Conservation (phyloP, 2,888 invertebrate genomes). For the Orthonychiurus folsomi region DNA sequence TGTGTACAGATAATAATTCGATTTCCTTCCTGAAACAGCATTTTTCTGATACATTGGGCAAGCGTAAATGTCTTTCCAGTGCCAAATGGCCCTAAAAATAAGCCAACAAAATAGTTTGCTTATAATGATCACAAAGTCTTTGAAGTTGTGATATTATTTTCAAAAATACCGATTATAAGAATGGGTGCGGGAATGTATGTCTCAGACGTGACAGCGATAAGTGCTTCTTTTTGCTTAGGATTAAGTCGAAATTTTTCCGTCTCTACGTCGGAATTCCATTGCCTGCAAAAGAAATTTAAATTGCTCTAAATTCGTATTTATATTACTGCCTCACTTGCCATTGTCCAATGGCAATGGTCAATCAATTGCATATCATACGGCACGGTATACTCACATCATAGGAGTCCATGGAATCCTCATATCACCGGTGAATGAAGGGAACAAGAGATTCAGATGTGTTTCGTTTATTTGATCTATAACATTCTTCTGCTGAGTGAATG, state of each 20-base stretch:
- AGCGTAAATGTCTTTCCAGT: slow-evolving; percentile 79
- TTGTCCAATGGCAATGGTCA: too few species aligned
- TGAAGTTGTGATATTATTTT: too few species aligned
- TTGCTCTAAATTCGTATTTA: too few species aligned
- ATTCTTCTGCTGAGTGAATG: slow-evolving; percentile 75
- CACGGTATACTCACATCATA: slow-evolving; percentile 44
- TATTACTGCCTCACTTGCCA: neutral
- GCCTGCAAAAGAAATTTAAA: slow-evolving; percentile 43
- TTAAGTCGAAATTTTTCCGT: slow-evolving; percentile 51
- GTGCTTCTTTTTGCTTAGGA: slow-evolving; percentile 67
- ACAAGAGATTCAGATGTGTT: slow-evolving; percentile 54
- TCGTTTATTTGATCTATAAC: slow-evolving; percentile 67
- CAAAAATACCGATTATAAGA: slow-evolving; percentile 53
- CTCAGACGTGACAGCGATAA: slow-evolving; percentile 62
- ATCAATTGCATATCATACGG: too few species aligned
- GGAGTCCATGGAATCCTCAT: slow-evolving; percentile 62
- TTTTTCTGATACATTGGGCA: slow-evolving; percentile 61
- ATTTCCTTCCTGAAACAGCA: slow-evolving; percentile 55
- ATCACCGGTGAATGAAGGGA: slow-evolving; percentile 57
- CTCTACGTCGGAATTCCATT: slow-evolving; percentile 58
- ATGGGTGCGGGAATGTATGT: slow-evolving; percentile 59
- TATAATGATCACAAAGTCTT: neutral
- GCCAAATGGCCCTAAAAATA: slow-evolving; percentile 60
- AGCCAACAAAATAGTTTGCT: slow-evolving; percentile 7
- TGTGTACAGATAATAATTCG: slow-evolving; percentile 74